Evolutionary conservation across 2,113 vertebrate species (phyloP).

Genomic region (Montifringilla adamsi): DNA sequence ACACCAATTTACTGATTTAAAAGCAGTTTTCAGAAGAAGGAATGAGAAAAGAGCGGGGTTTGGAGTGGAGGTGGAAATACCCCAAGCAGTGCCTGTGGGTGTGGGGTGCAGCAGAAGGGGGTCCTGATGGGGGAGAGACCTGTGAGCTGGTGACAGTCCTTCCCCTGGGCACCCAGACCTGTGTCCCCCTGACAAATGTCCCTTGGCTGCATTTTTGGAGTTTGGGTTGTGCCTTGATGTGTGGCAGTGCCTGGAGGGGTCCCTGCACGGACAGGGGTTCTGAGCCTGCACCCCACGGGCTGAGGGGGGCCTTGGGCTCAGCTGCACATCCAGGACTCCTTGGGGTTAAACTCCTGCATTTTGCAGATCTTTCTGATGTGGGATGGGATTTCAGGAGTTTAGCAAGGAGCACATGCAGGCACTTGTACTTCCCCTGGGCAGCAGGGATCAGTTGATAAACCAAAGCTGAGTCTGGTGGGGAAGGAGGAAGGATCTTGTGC

Average conservation of each 20-base stretch:
- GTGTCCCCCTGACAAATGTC: not conserved
- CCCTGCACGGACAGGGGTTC: accelerated
- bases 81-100: accelerated
- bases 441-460: accelerated
- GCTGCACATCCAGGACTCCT: not conserved
- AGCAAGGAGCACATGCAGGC: accelerated
- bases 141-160: not conserved
- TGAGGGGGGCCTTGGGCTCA: accelerated
- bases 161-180: not conserved
- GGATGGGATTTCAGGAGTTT: not conserved
- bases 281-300: not conserved
- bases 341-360: not conserved
- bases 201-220: not conserved
- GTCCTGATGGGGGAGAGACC: accelerated
- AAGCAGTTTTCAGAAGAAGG: not conserved
- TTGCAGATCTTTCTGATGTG: not conserved
- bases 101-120: not conserved
- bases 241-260: not conserved
- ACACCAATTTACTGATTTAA: not conserved
- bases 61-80: not conserved
- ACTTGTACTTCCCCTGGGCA: accelerated
- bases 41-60: not conserved
- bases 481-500: not conserved
- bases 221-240: not conserved
- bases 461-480: not conserved